Base-by-base conservation (phyloP, 2,888 invertebrate species). In the Oscheius sp. region DNA sequence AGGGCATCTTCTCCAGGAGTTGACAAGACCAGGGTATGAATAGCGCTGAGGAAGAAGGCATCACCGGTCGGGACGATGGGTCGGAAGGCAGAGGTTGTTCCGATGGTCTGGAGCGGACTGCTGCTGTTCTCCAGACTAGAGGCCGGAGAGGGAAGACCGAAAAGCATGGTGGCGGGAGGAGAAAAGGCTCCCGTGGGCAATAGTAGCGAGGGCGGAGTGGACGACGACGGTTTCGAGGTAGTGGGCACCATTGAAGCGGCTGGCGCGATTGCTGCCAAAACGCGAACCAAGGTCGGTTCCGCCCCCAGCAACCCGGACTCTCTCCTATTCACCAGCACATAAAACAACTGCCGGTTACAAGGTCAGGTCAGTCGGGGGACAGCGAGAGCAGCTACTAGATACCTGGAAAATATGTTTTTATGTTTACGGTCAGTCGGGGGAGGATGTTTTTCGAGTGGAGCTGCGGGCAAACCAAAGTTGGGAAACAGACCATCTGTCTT, bases 71-170 rank as follows among this genome's bases (percentile, higher is more conserved):
- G 79, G 10, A 74, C 62, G 50, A 81, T 78, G n/a, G 78, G 78
- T 47, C 81, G 81, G 63, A 83, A 80, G 0, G 81, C 79, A 1
- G 77, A 77, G 2, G 79, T 53, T 9, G 76, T 57, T 5, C 77
- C 76, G 10, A n/a, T 21, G 21, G 11, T 21, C 42, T 77, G 79
- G 10, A 73, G 74, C 29, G 79, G 70, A 33, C 70, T 70, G 10
- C 53, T 57, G 21, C 48, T 48, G 29, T 68, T 57, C 32, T 51
- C 58, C 37, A 74, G 29, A 37, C 55, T 32, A 10, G 58, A 51
- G 29, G 48, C 51, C n/a, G 60, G 74, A 2, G 59, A 68, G 13
- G 68, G 68, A 29, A 68, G 29, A 11, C 65, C 51, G 33, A 59
- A 55, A 13, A 58, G 47, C 70, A 70, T 35, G 32, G 29, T 33